These are phyloP conservation scores for Pluvianellus socialis DNA, from an alignment of 2,113 vertebrate genomes.

Conservation along the genomic window DNA sequence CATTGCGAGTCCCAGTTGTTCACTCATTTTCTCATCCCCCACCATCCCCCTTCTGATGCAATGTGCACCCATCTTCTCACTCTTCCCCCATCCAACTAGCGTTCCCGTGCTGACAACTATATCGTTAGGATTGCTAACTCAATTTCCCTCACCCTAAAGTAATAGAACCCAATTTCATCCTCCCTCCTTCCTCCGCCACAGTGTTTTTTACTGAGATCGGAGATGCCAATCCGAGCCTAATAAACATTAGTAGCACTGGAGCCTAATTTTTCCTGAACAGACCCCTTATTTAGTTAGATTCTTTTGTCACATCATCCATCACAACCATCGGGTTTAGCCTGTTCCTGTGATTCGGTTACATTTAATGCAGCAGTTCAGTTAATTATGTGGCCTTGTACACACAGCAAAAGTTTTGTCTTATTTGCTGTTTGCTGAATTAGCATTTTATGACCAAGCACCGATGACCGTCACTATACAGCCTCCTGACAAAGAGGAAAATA, in stretches of 20 bases:
- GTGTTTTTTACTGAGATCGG: neutral
- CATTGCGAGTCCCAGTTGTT: too few relatives aligned
- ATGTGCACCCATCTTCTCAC: neutral
- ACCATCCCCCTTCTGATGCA: neutral
- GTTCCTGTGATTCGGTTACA: neutral
- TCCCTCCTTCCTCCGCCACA: neutral
- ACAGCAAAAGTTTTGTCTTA: neutral
- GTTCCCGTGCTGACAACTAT: fast-evolving
- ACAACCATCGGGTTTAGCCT: neutral
- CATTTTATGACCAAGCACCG: neutral
- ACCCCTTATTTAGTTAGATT: constrained; percentile 4
- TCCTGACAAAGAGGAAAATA: neutral
- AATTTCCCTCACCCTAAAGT: neutral
- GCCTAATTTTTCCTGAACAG: neutral
- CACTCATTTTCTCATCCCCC: neutral
- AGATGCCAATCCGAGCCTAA: neutral
- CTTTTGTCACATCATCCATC: constrained; percentile 36
- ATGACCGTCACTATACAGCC: neutral
- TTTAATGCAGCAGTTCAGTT: neutral
- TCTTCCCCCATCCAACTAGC: neutral
- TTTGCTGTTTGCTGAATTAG: neutral
- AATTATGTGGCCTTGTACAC: neutral
- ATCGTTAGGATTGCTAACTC: neutral
- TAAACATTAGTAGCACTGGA: neutral
- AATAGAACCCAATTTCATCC: neutral